A percentile compares a stretch with the other conserved stretches of the same genome.
Conservation (phyloP, 2,888 invertebrate species). For the Rhamnusium bicolor region DNA sequence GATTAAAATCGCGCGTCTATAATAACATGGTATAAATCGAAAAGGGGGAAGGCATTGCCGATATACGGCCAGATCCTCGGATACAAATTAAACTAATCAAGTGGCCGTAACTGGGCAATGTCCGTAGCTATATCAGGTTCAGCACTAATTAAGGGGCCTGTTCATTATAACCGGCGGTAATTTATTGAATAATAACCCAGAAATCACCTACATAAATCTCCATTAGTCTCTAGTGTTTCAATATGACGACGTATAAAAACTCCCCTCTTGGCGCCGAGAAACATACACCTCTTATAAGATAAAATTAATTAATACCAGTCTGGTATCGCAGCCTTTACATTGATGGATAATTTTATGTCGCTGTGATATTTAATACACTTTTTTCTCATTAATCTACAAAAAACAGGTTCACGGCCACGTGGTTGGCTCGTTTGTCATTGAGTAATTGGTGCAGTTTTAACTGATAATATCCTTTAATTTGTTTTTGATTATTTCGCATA, state of each 20-base stretch:
- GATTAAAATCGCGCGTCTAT: constrained; percentile 38
- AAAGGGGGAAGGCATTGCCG: constrained; percentile 37
- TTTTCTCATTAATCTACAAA: background rate
- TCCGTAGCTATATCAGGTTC: constrained; percentile 67
- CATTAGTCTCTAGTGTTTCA: constrained; percentile 67
- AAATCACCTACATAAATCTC: constrained; percentile 71
- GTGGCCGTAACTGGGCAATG: constrained; percentile 68
- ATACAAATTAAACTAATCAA: constrained; percentile 70
- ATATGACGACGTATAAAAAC: constrained; percentile 66
- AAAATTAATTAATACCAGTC: constrained; percentile 52
- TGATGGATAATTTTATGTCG: constrained; percentile 16
- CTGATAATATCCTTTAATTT: background rate
- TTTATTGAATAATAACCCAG: constrained; percentile 71
- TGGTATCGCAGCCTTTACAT: constrained; percentile 17
- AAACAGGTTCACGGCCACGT: background rate
- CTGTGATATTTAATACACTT: background rate
- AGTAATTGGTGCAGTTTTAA: background rate
- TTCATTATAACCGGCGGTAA: constrained; percentile 68
- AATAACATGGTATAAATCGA: constrained; percentile 37
- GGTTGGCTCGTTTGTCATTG: background rate
- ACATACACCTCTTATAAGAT: constrained; percentile 63
- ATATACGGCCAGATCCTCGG: constrained; percentile 60
- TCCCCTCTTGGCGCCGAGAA: constrained; percentile 62
- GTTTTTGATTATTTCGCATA: background rate
- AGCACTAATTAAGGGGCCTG: constrained; percentile 68